Percentiles rank a stretch among this genome's conserved stretches.
These are phyloP conservation scores for Lycia hirtaria DNA, from an alignment of 2,888 invertebrate genomes.

Conservation along the genomic window DNA sequence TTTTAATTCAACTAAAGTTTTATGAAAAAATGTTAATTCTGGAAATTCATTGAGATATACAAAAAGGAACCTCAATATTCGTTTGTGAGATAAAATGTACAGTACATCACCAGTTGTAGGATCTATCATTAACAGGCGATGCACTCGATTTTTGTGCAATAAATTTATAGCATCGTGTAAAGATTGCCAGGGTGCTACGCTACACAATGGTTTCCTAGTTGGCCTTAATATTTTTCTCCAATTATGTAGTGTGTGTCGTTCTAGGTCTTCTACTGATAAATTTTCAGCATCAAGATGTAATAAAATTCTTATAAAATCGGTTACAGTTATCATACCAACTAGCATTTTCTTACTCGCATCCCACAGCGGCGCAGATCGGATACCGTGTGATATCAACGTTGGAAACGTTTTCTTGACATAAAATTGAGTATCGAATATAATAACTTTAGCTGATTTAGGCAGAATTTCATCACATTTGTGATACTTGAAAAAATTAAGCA, in stretches of 20 bases:
- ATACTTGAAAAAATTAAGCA: constrained; percentile 81
- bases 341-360: constrained; percentile 76
- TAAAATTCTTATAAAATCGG: constrained; percentile 79
- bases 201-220: constrained; percentile 72
- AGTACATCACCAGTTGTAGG: constrained; percentile 74
- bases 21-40: constrained; percentile 79
- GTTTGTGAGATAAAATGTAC: constrained; percentile 78
- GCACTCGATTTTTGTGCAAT: constrained; percentile 74
- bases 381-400: constrained; percentile 79
- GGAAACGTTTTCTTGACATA: constrained; percentile 80
- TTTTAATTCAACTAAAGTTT: constrained; percentile 73
- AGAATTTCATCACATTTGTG: constrained; percentile 82
- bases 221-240: constrained; percentile 77
- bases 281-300: constrained; percentile 74
- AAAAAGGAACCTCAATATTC: constrained; percentile 78
- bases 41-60: constrained; percentile 82
- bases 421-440: constrained; percentile 81
- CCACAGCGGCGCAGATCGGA: constrained; percentile 80
- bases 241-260: constrained; percentile 75
- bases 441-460: constrained; percentile 81
- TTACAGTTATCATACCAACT: constrained; percentile 81
- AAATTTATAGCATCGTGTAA: constrained; percentile 80
- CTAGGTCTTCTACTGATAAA: constrained; percentile 75
- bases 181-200: constrained; percentile 75
- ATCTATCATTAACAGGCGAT: constrained; percentile 77